Base-by-base conservation (phyloP, 2,888 invertebrate species). In the Polydrusus pterygomalis region DNA sequence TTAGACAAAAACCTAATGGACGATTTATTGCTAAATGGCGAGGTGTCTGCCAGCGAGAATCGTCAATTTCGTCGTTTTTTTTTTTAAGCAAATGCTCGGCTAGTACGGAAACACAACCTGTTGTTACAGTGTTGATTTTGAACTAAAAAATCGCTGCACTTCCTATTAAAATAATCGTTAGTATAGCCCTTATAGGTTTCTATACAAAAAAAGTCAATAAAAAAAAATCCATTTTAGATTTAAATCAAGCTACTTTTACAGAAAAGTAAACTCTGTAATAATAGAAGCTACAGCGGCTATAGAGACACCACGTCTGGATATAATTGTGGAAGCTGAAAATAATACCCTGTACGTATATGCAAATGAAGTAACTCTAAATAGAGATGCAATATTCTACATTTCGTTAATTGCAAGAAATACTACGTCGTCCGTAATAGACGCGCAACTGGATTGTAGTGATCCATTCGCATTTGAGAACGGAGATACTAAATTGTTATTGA, bases 231-330 rank as follows among this genome's bases (percentile, higher is more conserved):
- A 18, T 79, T 78, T 67, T 38, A 83, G 83, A 60, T 81, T 77
- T 51, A 83, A 82, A 56, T 71, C 79, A 10, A 83, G 82, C 54
- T 82, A 83, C 58, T 83, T 78, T 72, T 81, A 77, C 60, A 80
- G 84, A 69, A 77, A 74, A 71, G 40, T 67, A 9, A 80, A 77
- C 5, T 67, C 79, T 7, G 40, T 83, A 1, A 72, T 75, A 68
- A 60, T 84, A 7, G 77, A 82, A 51, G 58, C 80, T 13, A 45
- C 75, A 15, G 80, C 78, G 3, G 77, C 77, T 0, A 43, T 84
- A 20, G 83, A 82, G 69, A 47, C 65, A 18, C 82, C 83, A 1
- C 38, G 70, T 30, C 68, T 83, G 20, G 67, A 79, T 51, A 58
- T 83, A 15, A 79, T 80, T 13, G 45, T 77, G 1, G 17, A 78